Evolutionary conservation across 2,113 vertebrate genomes (phyloP).

Genomic region (Carollia perspicillata): DNA sequence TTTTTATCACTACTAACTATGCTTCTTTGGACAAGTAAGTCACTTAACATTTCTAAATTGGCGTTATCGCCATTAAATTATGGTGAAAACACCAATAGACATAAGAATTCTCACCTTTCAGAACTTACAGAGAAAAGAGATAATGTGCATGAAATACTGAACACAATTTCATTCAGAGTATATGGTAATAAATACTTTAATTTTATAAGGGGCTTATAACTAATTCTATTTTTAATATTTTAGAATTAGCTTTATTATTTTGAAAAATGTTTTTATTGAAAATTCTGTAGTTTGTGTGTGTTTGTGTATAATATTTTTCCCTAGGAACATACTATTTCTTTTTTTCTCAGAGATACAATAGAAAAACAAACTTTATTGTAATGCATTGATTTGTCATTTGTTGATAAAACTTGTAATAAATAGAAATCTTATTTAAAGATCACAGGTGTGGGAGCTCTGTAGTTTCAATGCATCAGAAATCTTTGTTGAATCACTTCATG

Average conservation of each 20-base stretch:
- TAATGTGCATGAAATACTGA: neutral
- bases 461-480: slow-evolving; percentile 23
- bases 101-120: neutral
- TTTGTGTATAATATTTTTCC: neutral
- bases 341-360: slow-evolving; percentile 27
- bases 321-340: neutral
- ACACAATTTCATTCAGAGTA: neutral
- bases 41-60: neutral
- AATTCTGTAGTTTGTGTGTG: neutral
- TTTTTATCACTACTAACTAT: neutral
- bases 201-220: neutral
- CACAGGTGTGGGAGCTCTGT: neutral
- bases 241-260: neutral
- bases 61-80: neutral
- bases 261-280: neutral
- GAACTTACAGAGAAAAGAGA: neutral
- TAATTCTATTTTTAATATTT: neutral
- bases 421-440: slow-evolving; percentile 69
- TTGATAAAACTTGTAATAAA: slow-evolving; percentile 62
- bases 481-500: slow-evolving; percentile 43
- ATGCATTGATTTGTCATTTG: slow-evolving; percentile 50
- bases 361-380: slow-evolving; percentile 43
- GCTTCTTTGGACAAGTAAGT: neutral
- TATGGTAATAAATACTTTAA: neutral
- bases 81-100: no score